Evolutionary conservation across 2,888 invertebrate species (phyloP), one percentile per base, ranked within the genome.

Genomic region (Troides aeacus): DNA sequence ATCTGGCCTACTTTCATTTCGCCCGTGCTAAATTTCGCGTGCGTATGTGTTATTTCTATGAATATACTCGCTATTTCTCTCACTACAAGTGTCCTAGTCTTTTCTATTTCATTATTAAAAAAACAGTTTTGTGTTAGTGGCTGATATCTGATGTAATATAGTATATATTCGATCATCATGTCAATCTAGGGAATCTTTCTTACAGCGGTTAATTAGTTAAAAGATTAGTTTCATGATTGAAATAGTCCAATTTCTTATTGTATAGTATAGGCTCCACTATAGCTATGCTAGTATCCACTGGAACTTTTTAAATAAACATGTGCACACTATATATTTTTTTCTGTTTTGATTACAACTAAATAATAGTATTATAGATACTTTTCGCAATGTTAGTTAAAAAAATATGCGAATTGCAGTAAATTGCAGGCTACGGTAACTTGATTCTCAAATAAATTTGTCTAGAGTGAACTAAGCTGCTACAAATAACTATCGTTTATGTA

Each of bases 1-100:
- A 53, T 12, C 53, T 80, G 87, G 77, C 85, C 88, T 81, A 89
- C 84, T 88, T 89, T 86, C 80, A 73, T 74, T 74, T 74, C 73
- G 72, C 75, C 77, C 72, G 82, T 84, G 85, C 81, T 88, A 88
- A 87, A 81, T 80, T 74, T 75, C 72, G 72, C 79, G 74, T 74
- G 78, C 80, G 72, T 78, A 77, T 74, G 72, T 72, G 71, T 46
- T 46, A 15, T 18, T 58, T 53, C n/a, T n/a, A n/a, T 18, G n/a
- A 53, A 53, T 12, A 18, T n/a, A 53, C 46, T 46, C 46, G 15
- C 46, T 10, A 46, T 46, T 46, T 12, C 15, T 46, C 15, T 46
- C 46, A 15, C 46, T 2, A 15, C 53, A 53, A 53, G 6, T 18
- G n/a, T 53, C n/a, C 53, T 53, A 5, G 15, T n/a, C 53, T 53